Evolutionary conservation across 1,140 invertebrate genomes (phyloP).

Genomic region (Venustaconcha ellipsiformis): DNA sequence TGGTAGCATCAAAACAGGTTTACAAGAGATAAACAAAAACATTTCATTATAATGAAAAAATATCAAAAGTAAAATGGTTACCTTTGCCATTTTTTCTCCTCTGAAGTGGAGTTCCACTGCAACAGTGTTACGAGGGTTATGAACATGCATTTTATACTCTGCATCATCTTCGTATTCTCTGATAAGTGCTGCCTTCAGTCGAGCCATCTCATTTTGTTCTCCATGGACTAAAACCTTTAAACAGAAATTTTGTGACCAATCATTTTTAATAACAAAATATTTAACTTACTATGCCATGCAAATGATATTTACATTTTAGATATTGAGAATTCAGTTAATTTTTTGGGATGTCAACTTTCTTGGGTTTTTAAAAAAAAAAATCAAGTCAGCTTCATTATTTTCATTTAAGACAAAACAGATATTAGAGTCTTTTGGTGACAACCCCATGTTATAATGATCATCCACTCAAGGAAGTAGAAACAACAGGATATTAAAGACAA

Average conservation of each 20-base stretch:
- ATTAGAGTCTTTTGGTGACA: no score
- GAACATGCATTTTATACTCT: conserved; percentile 88
- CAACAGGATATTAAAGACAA: no score
- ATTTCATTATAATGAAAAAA: background rate
- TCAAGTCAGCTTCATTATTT: no score
- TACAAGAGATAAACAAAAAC: background rate
- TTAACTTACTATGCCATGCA: no score
- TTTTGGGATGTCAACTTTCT: no score
- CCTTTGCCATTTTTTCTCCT: conserved; percentile 98
- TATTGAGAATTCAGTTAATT: no score
- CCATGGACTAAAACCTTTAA: conserved; percentile 93
- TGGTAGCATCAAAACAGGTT: background rate
- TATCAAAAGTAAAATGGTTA: conserved; percentile 59
- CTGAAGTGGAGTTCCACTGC: conserved; percentile 93
- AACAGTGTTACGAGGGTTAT: conserved; percentile 97
- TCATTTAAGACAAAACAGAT: no score
- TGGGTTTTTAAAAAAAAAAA: no score
- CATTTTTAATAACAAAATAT: background rate
- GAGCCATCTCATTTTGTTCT: conserved; percentile 98
- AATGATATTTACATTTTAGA: no score
- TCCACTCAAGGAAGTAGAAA: no score
- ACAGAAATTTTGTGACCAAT: conserved; percentile 2
- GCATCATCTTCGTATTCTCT: conserved; percentile 94
- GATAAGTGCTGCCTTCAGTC: conserved; percentile 92
- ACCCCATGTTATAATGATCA: no score